phyloP scores from a whole-genome alignment of 2,888 invertebrate species.

The Dicyrtomina minuta region DNA sequence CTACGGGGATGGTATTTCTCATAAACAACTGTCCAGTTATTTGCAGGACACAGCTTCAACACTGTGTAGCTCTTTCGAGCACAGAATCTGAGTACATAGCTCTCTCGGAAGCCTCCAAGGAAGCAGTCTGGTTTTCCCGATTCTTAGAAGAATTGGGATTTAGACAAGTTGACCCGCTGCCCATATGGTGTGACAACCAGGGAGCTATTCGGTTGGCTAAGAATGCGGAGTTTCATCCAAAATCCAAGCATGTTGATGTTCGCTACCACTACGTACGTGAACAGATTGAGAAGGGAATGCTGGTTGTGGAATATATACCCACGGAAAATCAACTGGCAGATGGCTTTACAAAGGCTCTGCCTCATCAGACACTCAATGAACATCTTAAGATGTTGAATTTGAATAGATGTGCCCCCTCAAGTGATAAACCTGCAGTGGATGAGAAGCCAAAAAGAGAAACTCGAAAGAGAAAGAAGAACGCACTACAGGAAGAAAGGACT shows the following conservation, averaged over 20 bases:
- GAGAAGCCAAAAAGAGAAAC: too few relatives aligned
- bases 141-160: constrained; percentile 33
- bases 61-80: constrained; percentile 41
- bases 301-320: neutral
- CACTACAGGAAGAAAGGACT: too few relatives aligned
- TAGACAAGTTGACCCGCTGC: too few relatives aligned
- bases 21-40: too few relatives aligned
- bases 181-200: too few relatives aligned
- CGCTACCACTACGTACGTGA: constrained; percentile 39
- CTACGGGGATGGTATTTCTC: constrained; percentile 40
- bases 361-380: constrained; percentile 13
- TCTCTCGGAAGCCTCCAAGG: constrained; percentile 26
- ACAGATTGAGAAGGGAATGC: neutral
- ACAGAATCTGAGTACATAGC: constrained; percentile 46
- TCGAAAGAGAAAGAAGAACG: too few relatives aligned
- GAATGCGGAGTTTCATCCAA: constrained; percentile 44
- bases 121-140: too few relatives aligned
- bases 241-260: constrained; percentile 51
- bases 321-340: constrained; percentile 10
- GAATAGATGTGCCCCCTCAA: too few relatives aligned
- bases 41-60: too few relatives aligned
- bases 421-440: too few relatives aligned
- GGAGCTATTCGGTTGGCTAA: constrained; percentile 45
- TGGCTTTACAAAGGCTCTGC: too few relatives aligned
- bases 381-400: too few relatives aligned